phyloP scores from a whole-genome alignment of 2,113 vertebrate species.

The Sakesphorus luctuosus region DNA sequence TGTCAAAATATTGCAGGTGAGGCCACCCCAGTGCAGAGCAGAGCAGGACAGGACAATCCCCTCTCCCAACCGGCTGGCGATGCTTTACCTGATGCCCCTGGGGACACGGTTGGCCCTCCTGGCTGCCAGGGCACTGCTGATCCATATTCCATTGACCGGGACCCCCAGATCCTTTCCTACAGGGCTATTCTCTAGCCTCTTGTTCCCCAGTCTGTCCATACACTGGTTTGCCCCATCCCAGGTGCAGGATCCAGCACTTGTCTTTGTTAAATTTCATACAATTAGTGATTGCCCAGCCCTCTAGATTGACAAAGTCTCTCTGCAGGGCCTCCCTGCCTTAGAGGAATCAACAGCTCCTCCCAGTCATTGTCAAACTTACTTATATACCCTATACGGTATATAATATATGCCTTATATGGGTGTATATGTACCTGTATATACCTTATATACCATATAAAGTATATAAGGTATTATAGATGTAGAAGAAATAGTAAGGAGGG shows the following conservation, averaged over 20 bases:
- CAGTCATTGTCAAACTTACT: not conserved
- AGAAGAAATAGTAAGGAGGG: not conserved
- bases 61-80: fast-evolving
- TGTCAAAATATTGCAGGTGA: not conserved
- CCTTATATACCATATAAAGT: not conserved
- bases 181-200: not conserved
- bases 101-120: fast-evolving
- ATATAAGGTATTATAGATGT: not conserved
- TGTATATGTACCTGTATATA: not conserved
- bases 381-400: not conserved
- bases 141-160: not conserved
- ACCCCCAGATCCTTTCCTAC: not conserved
- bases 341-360: not conserved
- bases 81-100: not conserved
- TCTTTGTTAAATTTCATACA: not conserved
- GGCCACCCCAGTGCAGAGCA: not conserved
- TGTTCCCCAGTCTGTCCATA: not conserved
- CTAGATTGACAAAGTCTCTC: not conserved
- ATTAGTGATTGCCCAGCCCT: not conserved
- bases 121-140: not conserved
- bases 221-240: not conserved
- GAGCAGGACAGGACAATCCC: fast-evolving
- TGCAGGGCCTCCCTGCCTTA: not conserved
- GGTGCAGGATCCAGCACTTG: not conserved
- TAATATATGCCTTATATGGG: not conserved